Evolutionary conservation across 2,888 invertebrate genomes (phyloP), one percentile per base, ranked within the genome.

Genomic region (Empis stercorea): DNA sequence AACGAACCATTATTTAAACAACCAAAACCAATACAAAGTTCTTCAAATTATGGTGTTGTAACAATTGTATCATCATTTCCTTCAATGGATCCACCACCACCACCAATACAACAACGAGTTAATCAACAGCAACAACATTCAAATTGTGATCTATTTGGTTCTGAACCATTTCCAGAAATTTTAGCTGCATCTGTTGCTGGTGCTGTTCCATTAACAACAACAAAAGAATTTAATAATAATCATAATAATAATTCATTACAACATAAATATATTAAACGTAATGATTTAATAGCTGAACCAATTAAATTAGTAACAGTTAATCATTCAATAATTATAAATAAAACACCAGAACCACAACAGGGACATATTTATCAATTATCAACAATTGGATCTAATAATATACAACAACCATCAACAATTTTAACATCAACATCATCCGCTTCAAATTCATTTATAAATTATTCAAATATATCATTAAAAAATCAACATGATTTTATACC

Each of bases 121-220:
- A 37, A 36, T 1, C 34, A 23, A 23, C n/a, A 30, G 38, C 20
- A 45, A 20, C n/a, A 30, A 36, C 20, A 45, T 15, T 15, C 13
- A 10, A 34, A 62, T 46, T 56, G 62, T 30, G 68, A 68, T 58
- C 59, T 69, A 30, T 68, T 68, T 48, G 68, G 65, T 48, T 66
- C 63, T 30, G 70, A 68, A 51, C 70, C 68, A 45, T 69, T 68
- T 57, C 67, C 66, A 48, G 61, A 66, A 62, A 61, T 66, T 61
- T 61, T 66, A 54, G 59, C 60, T 49, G 61, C 63, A 55, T 60
- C 62, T 57, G 54, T 54, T 39, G 57, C 52, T 34, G 55, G 58
- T 45, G 57, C 57, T 43, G 57, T 48, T n/a, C 41, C 50, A 56
- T 41, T 44, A n/a, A n/a, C n/a, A 53, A 51, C 47, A 48, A 47